Conservation (phyloP, 2,113 vertebrate species). For the Cairina moschata region DNA sequence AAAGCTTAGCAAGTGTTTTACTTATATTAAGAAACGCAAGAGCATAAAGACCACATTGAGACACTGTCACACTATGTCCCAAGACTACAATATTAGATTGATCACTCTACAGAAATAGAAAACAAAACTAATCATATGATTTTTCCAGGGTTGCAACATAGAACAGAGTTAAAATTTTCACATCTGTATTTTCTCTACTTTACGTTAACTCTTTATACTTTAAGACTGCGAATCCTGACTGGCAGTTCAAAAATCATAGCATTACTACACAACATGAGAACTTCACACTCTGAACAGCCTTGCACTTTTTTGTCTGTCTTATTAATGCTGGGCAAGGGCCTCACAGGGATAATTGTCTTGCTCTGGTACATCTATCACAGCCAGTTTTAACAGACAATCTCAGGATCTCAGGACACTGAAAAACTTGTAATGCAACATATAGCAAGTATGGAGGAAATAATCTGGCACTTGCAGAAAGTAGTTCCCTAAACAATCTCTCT, state of each 20-base stretch:
- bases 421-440: background rate
- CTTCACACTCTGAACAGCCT: background rate
- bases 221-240: background rate
- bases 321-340: background rate
- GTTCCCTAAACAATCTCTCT: background rate
- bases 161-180: background rate
- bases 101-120: background rate
- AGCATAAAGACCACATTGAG: background rate
- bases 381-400: background rate
- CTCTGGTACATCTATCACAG: background rate
- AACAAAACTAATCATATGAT: background rate
- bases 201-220: background rate
- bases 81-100: background rate
- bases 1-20: background rate
- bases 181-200: background rate
- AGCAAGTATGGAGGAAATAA: background rate
- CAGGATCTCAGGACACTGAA: background rate
- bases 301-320: background rate
- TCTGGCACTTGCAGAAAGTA: background rate
- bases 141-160: background rate
- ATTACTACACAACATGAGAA: slow-evolving; percentile 28
- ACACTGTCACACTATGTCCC: background rate
- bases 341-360: background rate
- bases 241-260: background rate
- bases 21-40: background rate